These are phyloP conservation scores for Lanius ludovicianus DNA, from an alignment of 2,113 vertebrate genomes.

Conservation along the genomic window DNA sequence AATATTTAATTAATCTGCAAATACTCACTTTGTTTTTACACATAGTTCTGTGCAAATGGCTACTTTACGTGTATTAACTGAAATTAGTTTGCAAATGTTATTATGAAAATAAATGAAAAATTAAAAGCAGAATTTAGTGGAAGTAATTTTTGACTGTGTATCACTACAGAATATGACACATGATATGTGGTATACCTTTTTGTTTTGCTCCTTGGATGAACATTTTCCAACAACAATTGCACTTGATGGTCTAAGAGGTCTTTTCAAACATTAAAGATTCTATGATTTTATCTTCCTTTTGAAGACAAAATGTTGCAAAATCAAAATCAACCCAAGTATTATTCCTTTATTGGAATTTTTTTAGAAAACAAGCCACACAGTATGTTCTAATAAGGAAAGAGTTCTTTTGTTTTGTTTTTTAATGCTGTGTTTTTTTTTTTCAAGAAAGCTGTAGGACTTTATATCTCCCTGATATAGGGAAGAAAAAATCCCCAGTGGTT, in stretches of 20 bases:
- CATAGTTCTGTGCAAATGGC: not conserved
- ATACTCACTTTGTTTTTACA: not conserved
- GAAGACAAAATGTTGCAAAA: not conserved
- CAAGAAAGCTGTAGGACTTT: not conserved
- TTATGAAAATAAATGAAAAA: not conserved
- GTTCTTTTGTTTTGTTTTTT: not conserved
- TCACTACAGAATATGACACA: not conserved
- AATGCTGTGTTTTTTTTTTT: not conserved
- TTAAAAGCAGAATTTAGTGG: not conserved
- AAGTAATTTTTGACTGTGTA: not conserved
- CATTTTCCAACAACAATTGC: not conserved
- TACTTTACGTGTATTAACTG: not conserved
- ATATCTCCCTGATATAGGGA: not conserved
- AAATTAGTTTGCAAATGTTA: not conserved
- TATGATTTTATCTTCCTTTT: not conserved
- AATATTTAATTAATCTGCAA: not conserved
- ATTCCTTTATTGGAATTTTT: not conserved
- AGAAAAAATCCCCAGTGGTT: fast-evolving
- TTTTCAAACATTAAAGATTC: not conserved
- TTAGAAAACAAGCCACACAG: fast-evolving
- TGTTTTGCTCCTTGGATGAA: not conserved
- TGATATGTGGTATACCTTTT: not conserved
- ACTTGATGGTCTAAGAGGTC: not conserved
- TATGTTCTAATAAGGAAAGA: not conserved
- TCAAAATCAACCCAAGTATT: not conserved